These are phyloP conservation scores for Spea bombifrons DNA, from an alignment of 2,113 vertebrate genomes.

Conservation along the genomic window DNA sequence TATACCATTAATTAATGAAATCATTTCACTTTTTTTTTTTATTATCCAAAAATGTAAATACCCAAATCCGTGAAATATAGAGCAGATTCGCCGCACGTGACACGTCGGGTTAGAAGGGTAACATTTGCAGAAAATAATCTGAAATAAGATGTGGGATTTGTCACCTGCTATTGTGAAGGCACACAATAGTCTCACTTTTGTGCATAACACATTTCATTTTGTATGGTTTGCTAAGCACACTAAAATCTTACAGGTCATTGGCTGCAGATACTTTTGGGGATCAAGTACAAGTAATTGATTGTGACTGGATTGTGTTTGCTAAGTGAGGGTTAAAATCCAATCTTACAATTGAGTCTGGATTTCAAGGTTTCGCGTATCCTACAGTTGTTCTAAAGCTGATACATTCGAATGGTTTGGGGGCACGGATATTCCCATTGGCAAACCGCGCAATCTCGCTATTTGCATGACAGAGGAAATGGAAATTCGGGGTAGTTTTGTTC, in stretches of 20 bases:
- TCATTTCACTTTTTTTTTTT: no score
- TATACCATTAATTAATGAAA: no score
- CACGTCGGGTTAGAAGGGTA: not conserved
- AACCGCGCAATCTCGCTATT: conserved; percentile 32
- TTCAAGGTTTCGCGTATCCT: conserved; percentile 40
- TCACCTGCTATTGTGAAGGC: conserved; percentile 6
- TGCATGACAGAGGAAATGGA: conserved; percentile 44
- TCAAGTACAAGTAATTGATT: conserved; percentile 46
- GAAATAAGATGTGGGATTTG: conserved; percentile 39
- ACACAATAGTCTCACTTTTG: conserved; percentile 43
- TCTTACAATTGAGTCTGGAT: conserved; percentile 44
- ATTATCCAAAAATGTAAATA: not conserved
- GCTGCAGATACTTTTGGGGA: conserved; percentile 36
- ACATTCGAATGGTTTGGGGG: conserved; percentile 44
- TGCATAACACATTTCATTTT: conserved; percentile 34
- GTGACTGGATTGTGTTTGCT: conserved; percentile 47
- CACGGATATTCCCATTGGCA: conserved; percentile 28
- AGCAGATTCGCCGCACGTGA: no score
- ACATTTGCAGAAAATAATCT: conserved; percentile 5
- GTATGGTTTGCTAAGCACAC: conserved; percentile 43
- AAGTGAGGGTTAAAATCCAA: conserved; percentile 49
- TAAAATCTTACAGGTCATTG: conserved; percentile 48
- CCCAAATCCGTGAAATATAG: not conserved
- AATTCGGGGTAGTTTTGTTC: conserved; percentile 33
- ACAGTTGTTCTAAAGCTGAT: conserved; percentile 46